These are phyloP conservation scores for Chaetophractus vellerosus DNA, from an alignment of 2,797 vertebrate genomes.

Conservation along the genomic window DNA sequence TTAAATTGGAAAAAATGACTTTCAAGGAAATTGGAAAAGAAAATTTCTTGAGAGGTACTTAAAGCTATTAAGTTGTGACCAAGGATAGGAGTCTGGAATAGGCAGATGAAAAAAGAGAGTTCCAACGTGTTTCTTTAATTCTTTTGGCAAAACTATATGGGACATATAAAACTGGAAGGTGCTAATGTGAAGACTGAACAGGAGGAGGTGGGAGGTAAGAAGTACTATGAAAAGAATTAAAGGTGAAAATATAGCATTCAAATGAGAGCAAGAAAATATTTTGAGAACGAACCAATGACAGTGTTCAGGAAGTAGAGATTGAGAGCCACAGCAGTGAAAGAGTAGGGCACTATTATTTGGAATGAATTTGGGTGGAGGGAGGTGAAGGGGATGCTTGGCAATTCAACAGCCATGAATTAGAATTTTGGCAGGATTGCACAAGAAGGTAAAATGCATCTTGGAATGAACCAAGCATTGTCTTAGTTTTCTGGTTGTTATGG, in stretches of 20 bases:
- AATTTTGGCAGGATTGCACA: slow-evolving; percentile 53
- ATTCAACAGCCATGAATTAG: slow-evolving; percentile 24
- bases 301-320: slow-evolving; percentile 54
- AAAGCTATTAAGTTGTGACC: slow-evolving; percentile 47
- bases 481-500: too few relatives aligned
- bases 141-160: slow-evolving; percentile 53
- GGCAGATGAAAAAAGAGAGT: slow-evolving; percentile 49
- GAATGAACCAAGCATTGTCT: not conserved
- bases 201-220: slow-evolving; percentile 78
- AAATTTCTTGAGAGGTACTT: slow-evolving; percentile 38
- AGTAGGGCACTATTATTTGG: slow-evolving; percentile 52
- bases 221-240: slow-evolving; percentile 75
- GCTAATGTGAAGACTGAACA: slow-evolving; percentile 79
- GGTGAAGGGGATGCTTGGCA: slow-evolving; percentile 28
- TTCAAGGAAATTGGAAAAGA: slow-evolving; percentile 52
- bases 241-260: slow-evolving; percentile 81
- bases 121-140: slow-evolving; percentile 73
- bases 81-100: slow-evolving; percentile 36
- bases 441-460: slow-evolving; percentile 49
- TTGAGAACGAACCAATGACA: slow-evolving; percentile 65
- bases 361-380: slow-evolving; percentile 32
- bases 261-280: slow-evolving; percentile 73
- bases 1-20: slow-evolving; percentile 53
- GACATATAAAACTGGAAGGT: slow-evolving; percentile 73
- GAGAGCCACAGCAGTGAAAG: slow-evolving; percentile 38